Percentiles rank a stretch among this genome's conserved stretches.
These are phyloP conservation scores for Euwallacea fornicatus DNA, from an alignment of 1,140 invertebrate species.

Conservation along the genomic window DNA sequence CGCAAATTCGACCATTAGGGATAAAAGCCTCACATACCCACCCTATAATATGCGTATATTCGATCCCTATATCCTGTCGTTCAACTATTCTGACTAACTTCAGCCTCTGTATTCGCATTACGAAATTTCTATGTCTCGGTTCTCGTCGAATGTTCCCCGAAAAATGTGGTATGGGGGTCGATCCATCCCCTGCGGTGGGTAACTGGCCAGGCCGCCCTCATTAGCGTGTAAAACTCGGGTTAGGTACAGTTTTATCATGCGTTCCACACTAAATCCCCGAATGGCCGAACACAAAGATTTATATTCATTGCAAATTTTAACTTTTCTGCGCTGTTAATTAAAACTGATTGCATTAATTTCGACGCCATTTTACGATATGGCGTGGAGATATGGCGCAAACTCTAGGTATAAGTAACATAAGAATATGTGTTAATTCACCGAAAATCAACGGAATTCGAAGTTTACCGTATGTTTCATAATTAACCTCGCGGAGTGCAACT, in stretches of 20 bases:
- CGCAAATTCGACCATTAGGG: too few species aligned
- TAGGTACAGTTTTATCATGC: conserved; percentile 54
- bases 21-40: too few species aligned
- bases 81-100: too few species aligned
- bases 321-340: conserved; percentile 40
- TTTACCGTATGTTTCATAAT: too few species aligned
- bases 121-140: neutral
- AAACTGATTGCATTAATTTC: conserved; percentile 40
- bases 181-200: conserved; percentile 51
- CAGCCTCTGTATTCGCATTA: too few species aligned
- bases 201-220: conserved; percentile 54
- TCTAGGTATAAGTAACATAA: neutral
- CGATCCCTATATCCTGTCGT: too few species aligned
- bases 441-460: too few species aligned
- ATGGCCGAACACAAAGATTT: conserved; percentile 38
- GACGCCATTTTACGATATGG: conserved; percentile 23
- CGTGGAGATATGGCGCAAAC: neutral
- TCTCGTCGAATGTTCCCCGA: conserved; percentile 8
- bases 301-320: conserved; percentile 42
- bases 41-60: too few species aligned
- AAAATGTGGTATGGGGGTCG: conserved; percentile 33
- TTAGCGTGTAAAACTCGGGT: conserved; percentile 55
- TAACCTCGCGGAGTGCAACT: too few species aligned
- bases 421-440: too few species aligned
- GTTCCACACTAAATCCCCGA: conserved; percentile 45